Evolutionary conservation across 2,797 vertebrate genomes (phyloP).

Genomic region (Adrianichthys oophorus): DNA sequence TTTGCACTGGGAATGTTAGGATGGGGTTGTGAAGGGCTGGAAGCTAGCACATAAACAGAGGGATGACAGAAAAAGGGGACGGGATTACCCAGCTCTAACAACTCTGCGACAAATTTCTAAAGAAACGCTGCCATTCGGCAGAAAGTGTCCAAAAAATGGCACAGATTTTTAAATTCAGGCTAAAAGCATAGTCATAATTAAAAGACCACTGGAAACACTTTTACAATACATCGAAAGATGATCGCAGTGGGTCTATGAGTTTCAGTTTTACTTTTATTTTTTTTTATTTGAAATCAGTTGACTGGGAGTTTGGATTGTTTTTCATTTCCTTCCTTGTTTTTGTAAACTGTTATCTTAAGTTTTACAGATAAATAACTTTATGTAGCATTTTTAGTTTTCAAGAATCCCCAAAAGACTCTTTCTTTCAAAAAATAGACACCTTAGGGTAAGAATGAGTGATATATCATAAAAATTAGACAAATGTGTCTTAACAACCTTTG

Average conservation of each 20-base stretch:
- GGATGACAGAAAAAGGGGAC: no score
- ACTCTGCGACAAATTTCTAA: no score
- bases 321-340: constrained; percentile 45
- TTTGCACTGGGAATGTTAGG: no score
- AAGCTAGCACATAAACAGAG: no score
- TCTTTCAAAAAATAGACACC: constrained; percentile 65
- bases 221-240: no score
- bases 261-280: constrained; percentile 80
- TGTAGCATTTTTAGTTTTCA: constrained; percentile 52
- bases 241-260: constrained; percentile 13
- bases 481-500: constrained; percentile 38
- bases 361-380: constrained; percentile 77
- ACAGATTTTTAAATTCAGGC: no score
- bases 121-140: no score
- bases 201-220: no score
- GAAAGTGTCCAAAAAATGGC: no score
- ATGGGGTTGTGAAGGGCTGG: no score
- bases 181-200: no score
- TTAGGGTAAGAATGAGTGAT: constrained; percentile 27
- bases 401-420: constrained; percentile 37
- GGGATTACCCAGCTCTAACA: no score
- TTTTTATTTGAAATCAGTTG: constrained; percentile 65
- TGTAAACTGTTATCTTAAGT: constrained; percentile 78
- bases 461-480: constrained; percentile 66
- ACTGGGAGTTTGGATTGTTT: constrained; percentile 65